Conservation (phyloP, 2,888 invertebrate species). For the Chaetogeoica ovagalla region DNA sequence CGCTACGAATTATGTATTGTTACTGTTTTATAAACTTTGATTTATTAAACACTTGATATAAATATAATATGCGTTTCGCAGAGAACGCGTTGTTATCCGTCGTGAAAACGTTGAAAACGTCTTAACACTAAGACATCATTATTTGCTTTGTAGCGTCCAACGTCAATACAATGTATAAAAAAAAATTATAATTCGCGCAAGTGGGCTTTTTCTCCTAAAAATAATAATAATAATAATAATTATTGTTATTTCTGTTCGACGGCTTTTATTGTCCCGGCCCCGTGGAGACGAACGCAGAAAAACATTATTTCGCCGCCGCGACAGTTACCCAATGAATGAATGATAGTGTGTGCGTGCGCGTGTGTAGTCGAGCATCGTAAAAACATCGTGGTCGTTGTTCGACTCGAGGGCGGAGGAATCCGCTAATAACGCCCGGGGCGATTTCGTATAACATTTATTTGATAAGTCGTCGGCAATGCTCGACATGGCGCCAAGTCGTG, state of each 20-base stretch:
- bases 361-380: constrained; percentile 38
- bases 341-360: background rate
- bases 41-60: too few species aligned
- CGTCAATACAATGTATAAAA: too few species aligned
- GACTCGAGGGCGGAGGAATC: constrained; percentile 40
- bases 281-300: constrained; percentile 4
- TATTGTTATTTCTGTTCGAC: too few species aligned
- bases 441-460: constrained; percentile 51
- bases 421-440: constrained; percentile 45
- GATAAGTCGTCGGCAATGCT: constrained; percentile 49
- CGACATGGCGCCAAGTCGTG: constrained; percentile 37
- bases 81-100: too few species aligned
- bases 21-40: too few species aligned
- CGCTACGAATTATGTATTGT: too few species aligned
- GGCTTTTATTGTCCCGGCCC: background rate
- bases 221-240: background rate
- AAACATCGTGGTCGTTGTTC: constrained; percentile 41
- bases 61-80: too few species aligned
- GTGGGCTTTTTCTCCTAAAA: constrained; percentile 24
- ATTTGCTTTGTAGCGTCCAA: too few species aligned
- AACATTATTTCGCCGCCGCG: constrained; percentile 39
- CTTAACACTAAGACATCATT: too few species aligned
- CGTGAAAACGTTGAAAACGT: too few species aligned
- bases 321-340: constrained; percentile 44
- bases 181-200: too few species aligned